phyloP scores from a whole-genome alignment of 2,888 invertebrate species.

The Drosophila trichaetosa region DNA sequence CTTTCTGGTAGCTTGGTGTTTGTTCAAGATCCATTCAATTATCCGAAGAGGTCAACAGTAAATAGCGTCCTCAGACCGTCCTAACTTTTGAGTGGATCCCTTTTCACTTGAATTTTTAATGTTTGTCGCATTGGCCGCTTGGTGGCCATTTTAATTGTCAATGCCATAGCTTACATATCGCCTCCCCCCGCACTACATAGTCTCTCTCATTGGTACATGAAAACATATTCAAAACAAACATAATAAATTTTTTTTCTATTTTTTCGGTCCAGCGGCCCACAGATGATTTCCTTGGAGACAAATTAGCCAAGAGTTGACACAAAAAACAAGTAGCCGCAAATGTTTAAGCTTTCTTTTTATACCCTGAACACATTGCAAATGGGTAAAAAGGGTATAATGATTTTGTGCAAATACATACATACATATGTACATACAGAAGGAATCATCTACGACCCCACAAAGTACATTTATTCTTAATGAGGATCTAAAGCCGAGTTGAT shows the following conservation, averaged over 20 bases:
- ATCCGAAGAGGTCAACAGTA: background rate
- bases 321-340: slow-evolving; percentile 35
- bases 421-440: background rate
- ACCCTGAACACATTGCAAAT: background rate
- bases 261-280: slow-evolving; percentile 44
- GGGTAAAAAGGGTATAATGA: background rate
- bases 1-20: background rate
- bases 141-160: slow-evolving; percentile 49
- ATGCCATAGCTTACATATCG: slow-evolving; percentile 4
- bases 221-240: slow-evolving; percentile 67
- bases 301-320: slow-evolving; percentile 73
- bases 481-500: background rate
- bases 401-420: background rate
- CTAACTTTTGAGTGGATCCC: slow-evolving; percentile 6
- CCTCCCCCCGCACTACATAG: background rate
- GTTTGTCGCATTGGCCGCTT: slow-evolving; percentile 45
- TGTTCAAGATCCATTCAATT: background rate
- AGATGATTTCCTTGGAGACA: slow-evolving; percentile 78
- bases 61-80: background rate
- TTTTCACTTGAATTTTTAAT: slow-evolving; percentile 46
- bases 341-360: slow-evolving; percentile 35
- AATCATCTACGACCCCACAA: background rate
- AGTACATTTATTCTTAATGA: background rate
- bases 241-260: slow-evolving; percentile 41
- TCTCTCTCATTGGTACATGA: slow-evolving; percentile 17